phyloP scores from a whole-genome alignment of 2,888 invertebrate species.

The Carabus problematicus region DNA sequence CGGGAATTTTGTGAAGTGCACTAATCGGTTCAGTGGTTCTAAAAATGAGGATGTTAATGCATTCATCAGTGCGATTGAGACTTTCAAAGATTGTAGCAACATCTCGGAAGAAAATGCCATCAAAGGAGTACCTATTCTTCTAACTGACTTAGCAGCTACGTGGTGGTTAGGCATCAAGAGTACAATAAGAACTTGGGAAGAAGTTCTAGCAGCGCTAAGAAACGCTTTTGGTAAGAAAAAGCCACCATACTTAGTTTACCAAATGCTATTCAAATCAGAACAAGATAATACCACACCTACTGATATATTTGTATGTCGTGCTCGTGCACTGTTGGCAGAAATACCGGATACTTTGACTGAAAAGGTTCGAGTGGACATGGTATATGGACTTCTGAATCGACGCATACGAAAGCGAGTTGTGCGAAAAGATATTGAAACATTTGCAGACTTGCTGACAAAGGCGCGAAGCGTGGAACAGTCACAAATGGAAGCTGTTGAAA shows the following conservation, averaged over 20 bases:
- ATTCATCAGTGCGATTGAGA: conserved; percentile 12
- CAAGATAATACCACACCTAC: conserved; percentile 14
- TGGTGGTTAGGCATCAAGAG: conserved; percentile 45
- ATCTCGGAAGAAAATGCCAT: conserved; percentile 37
- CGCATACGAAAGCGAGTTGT: conserved; percentile 14
- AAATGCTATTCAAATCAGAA: conserved; percentile 21
- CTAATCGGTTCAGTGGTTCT: too few relatives aligned
- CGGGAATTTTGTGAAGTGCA: too few relatives aligned
- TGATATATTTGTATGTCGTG: conserved; percentile 24
- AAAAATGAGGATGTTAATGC: too few relatives aligned
- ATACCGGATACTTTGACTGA: conserved; percentile 6
- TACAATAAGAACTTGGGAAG: conserved; percentile 11
- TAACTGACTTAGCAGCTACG: conserved; percentile 38
- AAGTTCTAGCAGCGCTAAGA: conserved; percentile 29
- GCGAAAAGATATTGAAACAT: conserved; percentile 13
- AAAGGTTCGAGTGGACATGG: conserved; percentile 22
- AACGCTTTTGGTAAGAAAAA: conserved; percentile 37
- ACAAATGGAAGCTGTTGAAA: background rate
- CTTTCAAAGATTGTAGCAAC: conserved; percentile 28
- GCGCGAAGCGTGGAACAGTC: conserved; percentile 21
- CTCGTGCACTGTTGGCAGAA: conserved; percentile 22
- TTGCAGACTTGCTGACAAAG: background rate
- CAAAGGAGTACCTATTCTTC: conserved; percentile 35
- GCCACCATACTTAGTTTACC: conserved; percentile 22
- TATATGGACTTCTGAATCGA: conserved; percentile 21